Percentiles rank a stretch among this genome's conserved stretches.
phyloP scores from a whole-genome alignment of 2,888 invertebrate species.

The Sepioteuthis lessoniana region DNA sequence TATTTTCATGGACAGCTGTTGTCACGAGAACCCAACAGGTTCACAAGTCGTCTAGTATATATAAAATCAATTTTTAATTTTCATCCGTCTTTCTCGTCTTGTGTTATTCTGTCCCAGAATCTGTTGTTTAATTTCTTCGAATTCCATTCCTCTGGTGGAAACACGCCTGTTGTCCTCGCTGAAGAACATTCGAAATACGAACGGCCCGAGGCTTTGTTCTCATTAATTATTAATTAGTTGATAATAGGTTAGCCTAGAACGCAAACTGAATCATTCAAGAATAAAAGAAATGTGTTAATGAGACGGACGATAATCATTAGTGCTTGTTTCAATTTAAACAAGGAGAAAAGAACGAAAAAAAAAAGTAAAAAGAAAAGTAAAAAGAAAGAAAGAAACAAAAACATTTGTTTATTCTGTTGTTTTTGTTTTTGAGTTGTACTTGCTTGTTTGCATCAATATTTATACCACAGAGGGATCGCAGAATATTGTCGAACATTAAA shows the following conservation, averaged over 20 bases:
- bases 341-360: background rate
- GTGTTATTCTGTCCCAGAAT: too few relatives aligned
- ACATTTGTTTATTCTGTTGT: background rate
- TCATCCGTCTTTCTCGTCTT: too few relatives aligned
- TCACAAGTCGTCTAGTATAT: too few relatives aligned
- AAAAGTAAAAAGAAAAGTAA: background rate
- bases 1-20: too few relatives aligned
- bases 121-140: background rate
- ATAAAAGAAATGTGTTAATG: background rate
- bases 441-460: background rate
- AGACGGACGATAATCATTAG: background rate
- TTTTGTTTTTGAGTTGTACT: background rate
- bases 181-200: background rate
- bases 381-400: background rate
- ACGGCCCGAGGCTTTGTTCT: constrained; percentile 16
- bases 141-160: background rate
- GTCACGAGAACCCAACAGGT: too few relatives aligned
- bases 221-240: constrained; percentile 10
- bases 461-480: background rate
- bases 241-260: background rate
- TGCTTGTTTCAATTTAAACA: background rate
- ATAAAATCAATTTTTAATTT: too few relatives aligned
- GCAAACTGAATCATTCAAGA: background rate
- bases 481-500: background rate
- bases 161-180: background rate